These are phyloP conservation scores for Rhabdornis inornatus DNA, from an alignment of 2,113 vertebrate genomes.

Conservation along the genomic window DNA sequence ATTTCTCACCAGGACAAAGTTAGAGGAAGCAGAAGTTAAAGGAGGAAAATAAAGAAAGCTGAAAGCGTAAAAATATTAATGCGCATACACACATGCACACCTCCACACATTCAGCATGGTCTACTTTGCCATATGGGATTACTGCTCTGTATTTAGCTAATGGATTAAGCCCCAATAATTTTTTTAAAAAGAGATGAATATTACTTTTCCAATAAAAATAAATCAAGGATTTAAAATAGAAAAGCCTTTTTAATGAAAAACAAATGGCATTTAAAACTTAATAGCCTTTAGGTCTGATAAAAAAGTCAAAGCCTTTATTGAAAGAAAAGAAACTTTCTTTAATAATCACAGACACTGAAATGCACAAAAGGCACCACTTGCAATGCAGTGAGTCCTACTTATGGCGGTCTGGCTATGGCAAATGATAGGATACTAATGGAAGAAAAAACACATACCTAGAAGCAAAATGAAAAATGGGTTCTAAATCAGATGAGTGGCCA, in stretches of 20 bases:
- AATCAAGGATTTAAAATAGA: conserved; percentile 27
- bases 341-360: not conserved
- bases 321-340: not conserved
- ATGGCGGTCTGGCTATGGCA: not conserved
- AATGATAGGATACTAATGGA: not conserved
- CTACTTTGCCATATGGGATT: not conserved
- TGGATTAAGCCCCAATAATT: not conserved
- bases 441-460: not conserved
- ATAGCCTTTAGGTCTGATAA: conserved; percentile 29
- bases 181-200: not conserved
- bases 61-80: not conserved
- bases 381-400: not conserved
- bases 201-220: conserved; percentile 32
- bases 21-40: not conserved
- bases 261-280: conserved; percentile 59
- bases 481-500: not conserved
- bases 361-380: not conserved
- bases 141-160: not conserved
- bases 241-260: conserved; percentile 61
- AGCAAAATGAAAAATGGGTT: not conserved
- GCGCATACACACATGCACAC: not conserved
- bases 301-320: conserved; percentile 19
- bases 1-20: not conserved
- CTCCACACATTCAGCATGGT: not conserved
- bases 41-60: not conserved